Evolutionary conservation across 2,888 invertebrate genomes (phyloP).

Genomic region (Pandemis corylana): DNA sequence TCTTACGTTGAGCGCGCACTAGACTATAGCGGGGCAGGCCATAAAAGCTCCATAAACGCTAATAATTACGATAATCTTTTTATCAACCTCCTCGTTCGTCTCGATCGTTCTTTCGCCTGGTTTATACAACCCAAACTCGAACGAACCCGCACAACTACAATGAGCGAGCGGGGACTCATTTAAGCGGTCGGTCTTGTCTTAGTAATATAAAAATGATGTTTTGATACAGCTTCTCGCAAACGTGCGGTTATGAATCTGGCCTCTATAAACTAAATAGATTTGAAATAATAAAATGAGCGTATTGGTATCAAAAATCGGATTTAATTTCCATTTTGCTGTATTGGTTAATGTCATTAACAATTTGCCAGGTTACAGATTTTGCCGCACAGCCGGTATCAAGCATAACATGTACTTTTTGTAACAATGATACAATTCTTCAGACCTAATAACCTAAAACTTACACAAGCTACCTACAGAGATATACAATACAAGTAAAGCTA

Average conservation of each 20-base stretch:
- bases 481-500: slow-evolving; percentile 84
- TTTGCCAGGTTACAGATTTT: slow-evolving; percentile 80
- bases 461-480: slow-evolving; percentile 81
- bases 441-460: slow-evolving; percentile 83
- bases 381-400: slow-evolving; percentile 81
- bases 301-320: slow-evolving; percentile 84
- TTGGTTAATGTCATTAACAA: slow-evolving; percentile 78
- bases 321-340: slow-evolving; percentile 81
- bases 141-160: no score
- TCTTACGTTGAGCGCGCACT: no score
- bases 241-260: background rate
- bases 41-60: no score
- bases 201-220: no score
- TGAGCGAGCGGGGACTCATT: no score
- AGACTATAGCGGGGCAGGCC: no score
- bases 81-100: no score
- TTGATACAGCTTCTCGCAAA: no score
- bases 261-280: background rate
- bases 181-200: no score
- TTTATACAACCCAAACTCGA: no score
- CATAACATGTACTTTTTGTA: slow-evolving; percentile 83
- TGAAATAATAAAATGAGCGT: slow-evolving; percentile 55
- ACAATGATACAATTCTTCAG: slow-evolving; percentile 84
- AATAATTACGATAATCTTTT: no score
- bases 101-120: no score